These are phyloP conservation scores for Nannospalax galili DNA, from an alignment of 2,113 vertebrate species.

Conservation along the genomic window DNA sequence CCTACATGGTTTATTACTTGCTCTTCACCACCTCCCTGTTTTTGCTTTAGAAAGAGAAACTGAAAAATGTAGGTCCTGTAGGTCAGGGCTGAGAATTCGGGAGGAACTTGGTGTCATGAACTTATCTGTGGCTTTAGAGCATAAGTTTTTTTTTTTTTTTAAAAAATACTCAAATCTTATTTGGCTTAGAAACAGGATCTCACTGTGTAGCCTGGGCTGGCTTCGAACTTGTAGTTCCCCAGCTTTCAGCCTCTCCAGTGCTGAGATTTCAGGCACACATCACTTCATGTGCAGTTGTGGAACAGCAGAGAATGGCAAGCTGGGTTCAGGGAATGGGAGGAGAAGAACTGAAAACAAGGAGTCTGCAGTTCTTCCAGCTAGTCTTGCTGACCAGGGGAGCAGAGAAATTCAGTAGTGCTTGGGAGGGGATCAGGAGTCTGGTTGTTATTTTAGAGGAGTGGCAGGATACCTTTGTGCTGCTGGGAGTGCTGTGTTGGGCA, in stretches of 20 bases:
- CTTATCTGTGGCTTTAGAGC: neutral
- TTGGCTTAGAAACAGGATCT: neutral
- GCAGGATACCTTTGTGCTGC: neutral
- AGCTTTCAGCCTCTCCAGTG: neutral
- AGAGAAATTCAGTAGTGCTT: neutral
- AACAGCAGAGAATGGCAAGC: neutral
- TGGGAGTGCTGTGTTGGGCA: neutral
- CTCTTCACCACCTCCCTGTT: neutral
- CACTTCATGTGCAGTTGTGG: neutral
- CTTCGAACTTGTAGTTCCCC: neutral
- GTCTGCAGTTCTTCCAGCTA: neutral
- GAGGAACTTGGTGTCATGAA: neutral
- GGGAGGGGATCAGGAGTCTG: neutral
- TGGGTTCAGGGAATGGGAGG: neutral
- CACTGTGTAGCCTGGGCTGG: neutral
- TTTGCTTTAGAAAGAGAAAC: neutral
- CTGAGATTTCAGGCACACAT: neutral
- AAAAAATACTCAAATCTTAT: neutral
- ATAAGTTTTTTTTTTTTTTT: too few species aligned
- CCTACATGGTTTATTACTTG: slow-evolving; percentile 4
- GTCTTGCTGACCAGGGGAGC: neutral
- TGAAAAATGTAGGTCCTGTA: neutral
- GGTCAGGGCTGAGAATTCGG: neutral
- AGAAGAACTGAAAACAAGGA: neutral
- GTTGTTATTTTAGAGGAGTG: neutral